These are phyloP conservation scores for Sparus aurata DNA, from an alignment of 2,797 vertebrate genomes.

Conservation along the genomic window DNA sequence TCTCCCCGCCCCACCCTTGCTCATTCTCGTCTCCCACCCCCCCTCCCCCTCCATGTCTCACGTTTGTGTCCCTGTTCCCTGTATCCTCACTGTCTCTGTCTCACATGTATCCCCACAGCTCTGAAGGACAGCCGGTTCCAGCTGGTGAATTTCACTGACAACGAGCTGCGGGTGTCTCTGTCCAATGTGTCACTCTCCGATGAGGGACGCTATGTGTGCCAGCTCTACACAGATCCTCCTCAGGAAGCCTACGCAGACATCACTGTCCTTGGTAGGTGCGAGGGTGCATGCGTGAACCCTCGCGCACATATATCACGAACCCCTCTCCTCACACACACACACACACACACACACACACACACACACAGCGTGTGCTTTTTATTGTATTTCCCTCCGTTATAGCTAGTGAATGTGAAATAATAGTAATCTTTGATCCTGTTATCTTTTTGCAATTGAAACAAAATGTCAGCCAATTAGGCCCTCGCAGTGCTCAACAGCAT, in stretches of 20 bases:
- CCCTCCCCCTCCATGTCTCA: slow-evolving; percentile 51
- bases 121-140: slow-evolving; percentile 99
- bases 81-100: slow-evolving; percentile 70
- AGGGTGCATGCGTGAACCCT: slow-evolving; percentile 59
- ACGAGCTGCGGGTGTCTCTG: slow-evolving; percentile 96
- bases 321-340: slow-evolving; percentile 1
- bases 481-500: slow-evolving; percentile 76
- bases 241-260: slow-evolving; percentile 97
- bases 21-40: slow-evolving; percentile 35
- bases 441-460: slow-evolving; percentile 79
- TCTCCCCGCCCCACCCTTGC: slow-evolving; percentile 14
- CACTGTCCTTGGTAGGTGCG: slow-evolving; percentile 93
- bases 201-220: slow-evolving; percentile 98
- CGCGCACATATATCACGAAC: slow-evolving; percentile 20
- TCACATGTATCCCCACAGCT: slow-evolving; percentile 80
- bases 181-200: slow-evolving; percentile 98
- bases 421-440: slow-evolving; percentile 79
- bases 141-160: slow-evolving; percentile 99
- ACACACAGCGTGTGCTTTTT: not conserved
- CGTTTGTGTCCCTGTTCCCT: slow-evolving; percentile 67
- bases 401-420: slow-evolving; percentile 68
- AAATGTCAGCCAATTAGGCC: slow-evolving; percentile 85
- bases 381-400: slow-evolving; percentile 53
- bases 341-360: slow-evolving; percentile 2
- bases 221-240: slow-evolving; percentile 98